Conservation (phyloP, 2,797 vertebrate species). For the Cryptoprocta ferox region DNA sequence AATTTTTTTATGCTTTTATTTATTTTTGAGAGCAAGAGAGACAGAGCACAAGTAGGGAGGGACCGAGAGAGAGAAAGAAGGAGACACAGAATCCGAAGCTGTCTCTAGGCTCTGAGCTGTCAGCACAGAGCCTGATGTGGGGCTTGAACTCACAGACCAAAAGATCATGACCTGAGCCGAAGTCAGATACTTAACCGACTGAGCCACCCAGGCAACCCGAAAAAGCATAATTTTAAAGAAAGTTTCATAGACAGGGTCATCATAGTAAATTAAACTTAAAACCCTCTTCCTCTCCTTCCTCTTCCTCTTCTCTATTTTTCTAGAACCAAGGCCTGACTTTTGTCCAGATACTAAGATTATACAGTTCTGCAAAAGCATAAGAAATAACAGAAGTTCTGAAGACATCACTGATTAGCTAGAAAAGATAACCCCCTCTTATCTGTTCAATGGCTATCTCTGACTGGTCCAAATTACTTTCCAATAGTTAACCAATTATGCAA, state of each 20-base stretch:
- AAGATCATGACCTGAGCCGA: too few species aligned
- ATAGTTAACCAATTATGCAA: slow-evolving; percentile 15
- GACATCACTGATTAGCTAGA: not conserved
- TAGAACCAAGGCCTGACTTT: not conserved
- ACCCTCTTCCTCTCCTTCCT: too few species aligned
- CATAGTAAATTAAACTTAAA: not conserved
- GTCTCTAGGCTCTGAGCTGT: too few species aligned
- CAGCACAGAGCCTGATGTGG: too few species aligned
- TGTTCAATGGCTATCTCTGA: not conserved
- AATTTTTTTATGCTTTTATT: too few species aligned
- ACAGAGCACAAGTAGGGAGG: too few species aligned
- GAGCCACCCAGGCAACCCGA: too few species aligned
- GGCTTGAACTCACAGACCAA: too few species aligned
- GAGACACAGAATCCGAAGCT: too few species aligned
- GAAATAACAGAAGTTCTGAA: not conserved
- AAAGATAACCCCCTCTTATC: not conserved
- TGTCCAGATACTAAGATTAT: not conserved
- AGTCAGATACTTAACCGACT: too few species aligned
- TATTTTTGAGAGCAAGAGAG: too few species aligned
- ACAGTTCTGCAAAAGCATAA: not conserved
- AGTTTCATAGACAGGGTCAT: not conserved
- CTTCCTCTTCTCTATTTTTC: not conserved
- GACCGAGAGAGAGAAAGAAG: too few species aligned
- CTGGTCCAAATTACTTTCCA: slow-evolving; percentile 14
- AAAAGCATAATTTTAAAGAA: not conserved